Percentiles rank a stretch among this genome's conserved stretches.
Conservation (phyloP, 2,888 invertebrate species). For the Palloptera scutellata region DNA sequence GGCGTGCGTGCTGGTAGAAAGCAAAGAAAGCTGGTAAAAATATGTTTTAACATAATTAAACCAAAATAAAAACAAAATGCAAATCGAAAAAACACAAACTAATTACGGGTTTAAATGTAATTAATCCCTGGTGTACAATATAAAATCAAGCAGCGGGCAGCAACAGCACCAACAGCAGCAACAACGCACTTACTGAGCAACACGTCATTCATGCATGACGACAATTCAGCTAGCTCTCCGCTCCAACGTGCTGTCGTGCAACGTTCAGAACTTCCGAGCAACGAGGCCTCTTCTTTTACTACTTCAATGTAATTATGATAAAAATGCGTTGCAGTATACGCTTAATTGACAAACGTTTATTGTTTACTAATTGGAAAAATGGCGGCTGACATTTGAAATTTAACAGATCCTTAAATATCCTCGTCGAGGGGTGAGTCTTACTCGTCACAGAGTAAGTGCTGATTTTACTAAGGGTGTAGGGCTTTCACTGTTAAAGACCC, state of each 20-base stretch:
- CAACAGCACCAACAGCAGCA: no score
- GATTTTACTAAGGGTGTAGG: no score
- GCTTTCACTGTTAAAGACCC: not conserved
- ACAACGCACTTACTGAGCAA: no score
- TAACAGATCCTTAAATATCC: slow-evolving; percentile 5
- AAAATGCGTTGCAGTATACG: slow-evolving; percentile 6
- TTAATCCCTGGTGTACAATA: slow-evolving; percentile 31
- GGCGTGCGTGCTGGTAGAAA: no score
- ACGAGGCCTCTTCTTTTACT: not conserved
- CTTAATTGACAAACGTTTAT: slow-evolving; percentile 30
- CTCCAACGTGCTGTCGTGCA: not conserved
- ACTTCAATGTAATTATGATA: slow-evolving; percentile 12
- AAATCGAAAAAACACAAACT: slow-evolving; percentile 10
- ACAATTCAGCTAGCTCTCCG: no score
- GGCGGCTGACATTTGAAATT: slow-evolving; percentile 10
- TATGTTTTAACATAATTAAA: slow-evolving; percentile 7
- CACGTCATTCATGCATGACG: no score
- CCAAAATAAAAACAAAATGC: not conserved
- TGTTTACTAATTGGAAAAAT: slow-evolving; percentile 30
- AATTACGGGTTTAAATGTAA: slow-evolving; percentile 29
- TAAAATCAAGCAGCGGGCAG: not conserved
- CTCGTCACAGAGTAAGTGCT: no score
- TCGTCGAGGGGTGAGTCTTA: no score
- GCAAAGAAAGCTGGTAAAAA: not conserved
- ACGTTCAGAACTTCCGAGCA: slow-evolving; percentile 5